Percentiles rank a stretch among this genome's conserved stretches.
Evolutionary conservation across 2,113 vertebrate species (phyloP).

Genomic region (Otolemur garnettii): DNA sequence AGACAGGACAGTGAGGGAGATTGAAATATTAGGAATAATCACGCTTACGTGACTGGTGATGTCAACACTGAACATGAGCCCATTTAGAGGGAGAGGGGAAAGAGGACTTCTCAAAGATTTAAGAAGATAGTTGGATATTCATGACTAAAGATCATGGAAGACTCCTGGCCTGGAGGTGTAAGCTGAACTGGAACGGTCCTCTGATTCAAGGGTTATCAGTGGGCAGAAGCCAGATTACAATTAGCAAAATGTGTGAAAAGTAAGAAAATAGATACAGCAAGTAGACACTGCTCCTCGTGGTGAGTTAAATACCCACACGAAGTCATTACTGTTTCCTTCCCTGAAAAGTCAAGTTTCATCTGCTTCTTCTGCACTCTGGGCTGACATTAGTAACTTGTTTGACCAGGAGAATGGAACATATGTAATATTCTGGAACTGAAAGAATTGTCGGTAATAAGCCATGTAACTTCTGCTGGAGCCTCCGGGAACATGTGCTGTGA

Average conservation of each 20-base stretch:
- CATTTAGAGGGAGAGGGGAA: background rate
- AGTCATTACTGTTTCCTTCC: background rate
- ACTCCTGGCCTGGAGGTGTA: background rate
- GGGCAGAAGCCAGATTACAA: background rate
- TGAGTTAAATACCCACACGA: background rate
- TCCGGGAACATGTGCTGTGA: background rate
- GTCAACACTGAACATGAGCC: background rate
- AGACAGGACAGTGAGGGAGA: background rate
- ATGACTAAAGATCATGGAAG: background rate
- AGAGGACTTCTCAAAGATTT: background rate
- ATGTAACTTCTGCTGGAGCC: background rate
- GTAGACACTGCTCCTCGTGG: background rate
- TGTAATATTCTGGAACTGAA: background rate
- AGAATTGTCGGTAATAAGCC: background rate
- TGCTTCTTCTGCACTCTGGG: background rate
- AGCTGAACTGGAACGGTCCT: background rate
- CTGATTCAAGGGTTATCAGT: background rate
- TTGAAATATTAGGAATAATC: background rate
- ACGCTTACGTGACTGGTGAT: background rate
- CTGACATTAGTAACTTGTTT: background rate
- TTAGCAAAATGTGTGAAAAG: background rate
- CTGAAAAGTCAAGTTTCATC: background rate
- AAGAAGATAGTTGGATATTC: background rate
- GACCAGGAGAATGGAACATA: background rate
- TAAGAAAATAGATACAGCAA: background rate